Conservation (phyloP, 2,113 vertebrate species). For the Laterallus jamaicensis region DNA sequence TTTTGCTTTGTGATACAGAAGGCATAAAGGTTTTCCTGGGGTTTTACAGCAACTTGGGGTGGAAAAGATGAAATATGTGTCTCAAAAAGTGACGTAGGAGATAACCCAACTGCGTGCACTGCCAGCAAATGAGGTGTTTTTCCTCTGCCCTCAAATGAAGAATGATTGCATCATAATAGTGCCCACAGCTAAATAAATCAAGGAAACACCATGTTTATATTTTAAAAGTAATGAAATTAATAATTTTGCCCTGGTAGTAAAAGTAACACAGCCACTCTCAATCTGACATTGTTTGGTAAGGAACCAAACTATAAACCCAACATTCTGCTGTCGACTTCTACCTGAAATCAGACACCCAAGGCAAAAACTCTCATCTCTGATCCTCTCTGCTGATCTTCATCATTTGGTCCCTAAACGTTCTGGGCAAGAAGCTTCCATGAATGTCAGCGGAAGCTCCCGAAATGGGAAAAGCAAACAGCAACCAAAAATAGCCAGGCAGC, state of each 20-base stretch:
- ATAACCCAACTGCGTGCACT: not conserved
- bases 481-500: conserved; percentile 32
- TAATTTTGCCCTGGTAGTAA: not conserved
- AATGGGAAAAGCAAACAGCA: not conserved
- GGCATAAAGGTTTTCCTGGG: not conserved
- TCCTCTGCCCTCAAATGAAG: not conserved
- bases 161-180: not conserved
- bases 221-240: not conserved
- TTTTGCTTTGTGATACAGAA: not conserved
- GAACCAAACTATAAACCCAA: not conserved
- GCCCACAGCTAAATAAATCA: not conserved
- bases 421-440: not conserved
- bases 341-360: not conserved
- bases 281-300: not conserved
- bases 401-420: not conserved
- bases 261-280: not conserved
- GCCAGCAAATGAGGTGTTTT: not conserved
- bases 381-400: not conserved
- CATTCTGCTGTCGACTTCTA: not conserved
- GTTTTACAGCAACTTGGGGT: not conserved
- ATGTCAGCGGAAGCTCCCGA: not conserved
- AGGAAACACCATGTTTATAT: not conserved
- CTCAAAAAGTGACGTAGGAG: not conserved
- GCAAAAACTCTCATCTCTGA: not conserved
- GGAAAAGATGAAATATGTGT: not conserved